phyloP scores from a whole-genome alignment of 2,113 vertebrate genomes.

The Dasyurus viverrinus region DNA sequence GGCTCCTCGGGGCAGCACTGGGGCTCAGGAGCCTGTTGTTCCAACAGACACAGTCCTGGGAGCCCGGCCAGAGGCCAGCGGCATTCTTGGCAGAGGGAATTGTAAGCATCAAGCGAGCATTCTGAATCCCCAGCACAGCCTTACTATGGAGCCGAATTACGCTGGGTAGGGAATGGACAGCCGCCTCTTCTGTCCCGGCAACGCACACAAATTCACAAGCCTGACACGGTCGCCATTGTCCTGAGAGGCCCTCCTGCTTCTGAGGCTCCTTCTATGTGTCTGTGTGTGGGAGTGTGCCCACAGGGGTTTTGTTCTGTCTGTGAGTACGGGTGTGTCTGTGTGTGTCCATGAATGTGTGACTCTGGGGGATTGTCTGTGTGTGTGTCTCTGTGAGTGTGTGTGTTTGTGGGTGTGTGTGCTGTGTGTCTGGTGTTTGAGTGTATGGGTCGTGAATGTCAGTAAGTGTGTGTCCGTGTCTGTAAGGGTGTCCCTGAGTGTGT shows the following conservation, averaged over 20 bases:
- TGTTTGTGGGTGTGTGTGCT: too few relatives aligned
- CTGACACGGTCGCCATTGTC: neutral
- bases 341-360: neutral
- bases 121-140: slow-evolving; percentile 30
- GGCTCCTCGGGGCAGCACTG: neutral
- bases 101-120: neutral
- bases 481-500: too few relatives aligned
- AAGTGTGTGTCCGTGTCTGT: too few relatives aligned
- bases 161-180: neutral
- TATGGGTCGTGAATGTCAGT: neutral
- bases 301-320: neutral
- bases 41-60: neutral
- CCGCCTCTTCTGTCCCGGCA: slow-evolving; percentile 9
- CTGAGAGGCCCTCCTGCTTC: neutral
- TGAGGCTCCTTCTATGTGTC: neutral
- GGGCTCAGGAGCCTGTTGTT: neutral
- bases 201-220: neutral
- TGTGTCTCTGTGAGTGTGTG: too few relatives aligned
- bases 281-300: neutral
- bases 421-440: too few relatives aligned
- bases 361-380: neutral
- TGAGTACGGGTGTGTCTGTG: too few relatives aligned
- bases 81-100: neutral
- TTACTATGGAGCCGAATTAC: neutral
- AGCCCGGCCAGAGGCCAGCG: neutral